Evolutionary conservation across 2,797 vertebrate genomes (phyloP), one percentile per base, ranked within the genome.

Genomic region (Mormyrus proboscirostris): DNA sequence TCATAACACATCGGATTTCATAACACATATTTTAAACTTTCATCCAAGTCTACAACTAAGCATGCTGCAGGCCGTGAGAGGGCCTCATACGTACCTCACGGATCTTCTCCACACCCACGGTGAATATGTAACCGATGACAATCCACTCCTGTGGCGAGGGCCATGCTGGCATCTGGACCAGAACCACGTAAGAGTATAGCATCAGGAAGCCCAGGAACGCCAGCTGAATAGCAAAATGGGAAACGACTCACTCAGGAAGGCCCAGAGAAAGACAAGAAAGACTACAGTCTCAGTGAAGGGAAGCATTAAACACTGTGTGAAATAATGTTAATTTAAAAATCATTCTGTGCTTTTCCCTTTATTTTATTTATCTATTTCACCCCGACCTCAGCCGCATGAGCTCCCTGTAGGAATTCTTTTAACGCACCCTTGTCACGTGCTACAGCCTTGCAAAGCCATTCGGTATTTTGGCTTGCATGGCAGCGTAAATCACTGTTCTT

Each of bases 111-210:
- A 99, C 95, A 49, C 98, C 99, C 25, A 97, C 97, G 2, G 98
- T 98, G 93, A 99, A 99, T 93, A 99, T 99, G 94, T 98, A 99
- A 89, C 98, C 95, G 94, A 99, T 99, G 93, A 99, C 98, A 92
- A 98, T 95, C 99, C 99, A 99, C 91, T 99, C 99, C 93, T 99
- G 97, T 93, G 95, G 94, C 9, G 97, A 97, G 0, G 99, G 99
- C 55, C 94, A 92, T 0, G 47, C 22, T 6, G 96, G 95, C 98
- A 99, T 98, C 94, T 95, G 96, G 90, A 99, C 99, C 95, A 99
- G 96, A 90, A 99, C 98, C 90, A 99, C 98, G 89, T 96, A 99
- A 0, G 99, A 98, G 94, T 99, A 99, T 90, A 99, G 94, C 98
- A 99, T 99, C 93, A 99, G 95, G 94, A 98, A 99, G 89, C 96